Conservation (phyloP, 2,113 vertebrate genomes). For the Mesoclemmys tuberculata region DNA sequence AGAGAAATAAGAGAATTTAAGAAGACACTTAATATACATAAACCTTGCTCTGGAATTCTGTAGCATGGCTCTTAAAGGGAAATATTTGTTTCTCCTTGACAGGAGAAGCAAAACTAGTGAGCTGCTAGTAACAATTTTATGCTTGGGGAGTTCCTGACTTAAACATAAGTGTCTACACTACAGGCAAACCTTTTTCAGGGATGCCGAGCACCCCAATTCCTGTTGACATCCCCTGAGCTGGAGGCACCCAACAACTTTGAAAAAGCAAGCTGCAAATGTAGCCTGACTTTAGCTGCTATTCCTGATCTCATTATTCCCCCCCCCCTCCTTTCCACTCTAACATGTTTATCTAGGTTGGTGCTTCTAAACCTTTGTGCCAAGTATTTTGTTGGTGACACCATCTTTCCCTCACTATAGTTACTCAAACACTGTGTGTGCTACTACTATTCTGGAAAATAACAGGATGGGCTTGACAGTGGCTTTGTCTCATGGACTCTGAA, state of each 20-base stretch:
- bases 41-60: not conserved
- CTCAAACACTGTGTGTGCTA: not conserved
- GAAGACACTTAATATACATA: not conserved
- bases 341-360: not conserved
- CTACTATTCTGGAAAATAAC: not conserved
- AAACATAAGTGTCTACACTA: no score
- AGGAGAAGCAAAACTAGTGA: not conserved
- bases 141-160: accelerated
- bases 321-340: no score
- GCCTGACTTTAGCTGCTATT: not conserved
- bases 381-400: not conserved
- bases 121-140: not conserved
- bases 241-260: not conserved
- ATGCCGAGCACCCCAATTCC: not conserved
- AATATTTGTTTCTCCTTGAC: not conserved
- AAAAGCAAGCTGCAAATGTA: not conserved
- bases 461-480: not conserved
- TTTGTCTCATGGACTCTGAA: not conserved
- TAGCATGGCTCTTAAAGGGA: not conserved
- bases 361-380: not conserved
- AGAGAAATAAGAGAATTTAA: not conserved
- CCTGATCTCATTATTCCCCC: not conserved
- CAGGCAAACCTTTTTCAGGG: not conserved
- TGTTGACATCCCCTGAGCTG: not conserved
- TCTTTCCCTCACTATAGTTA: not conserved